Conservation (phyloP, 2,113 vertebrate species). For the Chaenocephalus aceratus region DNA sequence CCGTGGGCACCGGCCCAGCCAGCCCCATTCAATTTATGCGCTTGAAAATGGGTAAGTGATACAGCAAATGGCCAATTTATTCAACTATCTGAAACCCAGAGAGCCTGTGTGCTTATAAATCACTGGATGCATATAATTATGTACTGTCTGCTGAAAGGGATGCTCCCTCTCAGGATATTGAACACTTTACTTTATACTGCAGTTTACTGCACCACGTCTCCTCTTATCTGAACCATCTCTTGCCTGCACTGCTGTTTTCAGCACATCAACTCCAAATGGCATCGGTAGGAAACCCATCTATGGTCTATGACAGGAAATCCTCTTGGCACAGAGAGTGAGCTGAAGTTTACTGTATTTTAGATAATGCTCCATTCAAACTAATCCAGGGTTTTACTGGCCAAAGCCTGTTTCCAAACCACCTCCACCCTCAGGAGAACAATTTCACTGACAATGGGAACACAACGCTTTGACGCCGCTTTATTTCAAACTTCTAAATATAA, state of each 20-base stretch:
- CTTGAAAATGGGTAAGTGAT: constrained; percentile 51
- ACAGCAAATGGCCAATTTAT: constrained; percentile 52
- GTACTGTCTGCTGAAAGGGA: constrained; percentile 42
- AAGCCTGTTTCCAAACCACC: constrained; percentile 29
- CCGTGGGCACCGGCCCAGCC: constrained; percentile 25
- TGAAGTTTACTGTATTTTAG: constrained; percentile 25
- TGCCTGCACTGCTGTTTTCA: constrained; percentile 2
- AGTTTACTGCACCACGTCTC: constrained; percentile 35
- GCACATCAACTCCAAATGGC: neutral
- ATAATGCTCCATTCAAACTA: constrained; percentile 5
- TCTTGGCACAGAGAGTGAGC: constrained; percentile 31
- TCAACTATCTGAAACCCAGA: constrained; percentile 50
- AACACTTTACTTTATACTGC: constrained; percentile 28
- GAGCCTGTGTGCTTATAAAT: constrained; percentile 54
- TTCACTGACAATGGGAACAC: constrained; percentile 19
- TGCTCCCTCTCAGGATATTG: constrained; percentile 47
- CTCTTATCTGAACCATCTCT: constrained; percentile 18
- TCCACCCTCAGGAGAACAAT: constrained; percentile 29
- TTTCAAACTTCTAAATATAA: constrained; percentile 30
- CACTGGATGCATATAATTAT: constrained; percentile 64
- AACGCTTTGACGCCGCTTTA: constrained; percentile 34
- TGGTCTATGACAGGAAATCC: constrained; percentile 43
- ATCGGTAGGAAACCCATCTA: constrained; percentile 28
- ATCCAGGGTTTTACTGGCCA: constrained; percentile 23
- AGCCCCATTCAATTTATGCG: constrained; percentile 48